phyloP scores from a whole-genome alignment of 1,140 invertebrate genomes.

The Polypedilum pembai region DNA sequence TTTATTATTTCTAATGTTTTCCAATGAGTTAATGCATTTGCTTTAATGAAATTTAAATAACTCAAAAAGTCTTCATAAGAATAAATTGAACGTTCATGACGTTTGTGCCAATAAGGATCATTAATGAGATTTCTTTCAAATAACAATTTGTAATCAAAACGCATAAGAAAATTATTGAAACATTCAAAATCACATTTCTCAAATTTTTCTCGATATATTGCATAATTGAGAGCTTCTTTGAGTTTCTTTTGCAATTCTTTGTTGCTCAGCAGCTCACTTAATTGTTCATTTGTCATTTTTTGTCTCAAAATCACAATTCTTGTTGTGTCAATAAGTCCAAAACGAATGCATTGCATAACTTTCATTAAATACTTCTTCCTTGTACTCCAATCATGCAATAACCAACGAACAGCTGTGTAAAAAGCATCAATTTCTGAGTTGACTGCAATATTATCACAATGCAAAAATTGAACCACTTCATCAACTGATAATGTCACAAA shows the following conservation, averaged over 20 bases:
- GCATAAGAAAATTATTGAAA: neutral
- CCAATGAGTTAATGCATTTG: neutral
- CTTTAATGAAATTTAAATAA: neutral
- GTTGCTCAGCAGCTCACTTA: neutral
- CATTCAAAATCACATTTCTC: neutral
- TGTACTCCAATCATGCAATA: neutral
- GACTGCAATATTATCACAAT: neutral
- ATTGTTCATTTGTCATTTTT: neutral
- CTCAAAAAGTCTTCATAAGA: neutral
- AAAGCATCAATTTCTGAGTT: neutral
- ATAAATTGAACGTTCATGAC: neutral
- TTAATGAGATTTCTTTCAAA: neutral
- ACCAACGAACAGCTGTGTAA: neutral
- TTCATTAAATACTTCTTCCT: neutral
- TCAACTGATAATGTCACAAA: neutral
- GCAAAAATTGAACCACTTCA: neutral
- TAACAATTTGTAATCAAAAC: neutral
- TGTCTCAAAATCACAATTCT: neutral
- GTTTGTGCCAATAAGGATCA: neutral
- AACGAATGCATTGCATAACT: neutral
- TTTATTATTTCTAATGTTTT: neutral
- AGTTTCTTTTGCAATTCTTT: neutral
- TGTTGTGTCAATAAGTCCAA: neutral
- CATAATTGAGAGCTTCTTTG: neutral
- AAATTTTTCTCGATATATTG: neutral